A percentile compares a stretch with the other conserved stretches of the same genome.
phyloP scores from a whole-genome alignment of 1,140 invertebrate species.

The Cherax quadricarinatus region DNA sequence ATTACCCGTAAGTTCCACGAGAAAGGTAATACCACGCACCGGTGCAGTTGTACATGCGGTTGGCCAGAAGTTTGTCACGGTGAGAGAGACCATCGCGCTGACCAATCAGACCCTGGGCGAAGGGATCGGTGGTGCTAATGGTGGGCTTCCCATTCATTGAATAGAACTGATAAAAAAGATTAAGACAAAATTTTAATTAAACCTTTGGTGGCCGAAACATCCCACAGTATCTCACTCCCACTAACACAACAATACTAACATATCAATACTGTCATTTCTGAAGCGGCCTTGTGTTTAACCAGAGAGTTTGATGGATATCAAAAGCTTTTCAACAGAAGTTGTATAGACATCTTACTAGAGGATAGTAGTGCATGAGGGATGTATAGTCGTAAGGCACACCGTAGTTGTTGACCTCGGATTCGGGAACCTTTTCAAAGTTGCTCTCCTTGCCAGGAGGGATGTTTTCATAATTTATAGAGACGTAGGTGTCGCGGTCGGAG shows the following conservation, averaged over 20 bases:
- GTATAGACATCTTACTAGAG: no score
- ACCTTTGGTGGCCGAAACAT: no score
- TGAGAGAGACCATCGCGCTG: neutral
- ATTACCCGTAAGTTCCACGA: no score
- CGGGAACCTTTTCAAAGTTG: neutral
- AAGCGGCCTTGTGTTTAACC: no score
- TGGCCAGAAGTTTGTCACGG: conserved; percentile 10
- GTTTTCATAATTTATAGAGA: conserved; percentile 32
- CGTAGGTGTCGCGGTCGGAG: conserved; percentile 50
- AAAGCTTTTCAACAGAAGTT: no score
- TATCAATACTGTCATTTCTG: no score
- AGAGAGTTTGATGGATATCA: no score
- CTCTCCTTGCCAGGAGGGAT: neutral
- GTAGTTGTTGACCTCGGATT: neutral
- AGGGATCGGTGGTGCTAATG: neutral
- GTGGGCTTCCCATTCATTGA: neutral
- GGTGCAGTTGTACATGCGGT: conserved; percentile 20
- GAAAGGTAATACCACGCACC: neutral
- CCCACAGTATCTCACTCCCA: no score
- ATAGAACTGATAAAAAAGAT: neutral
- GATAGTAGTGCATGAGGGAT: no score
- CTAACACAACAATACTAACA: no score
- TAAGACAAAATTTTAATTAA: no score
- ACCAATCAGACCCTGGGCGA: neutral
- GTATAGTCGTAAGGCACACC: neutral